Percentiles rank a stretch among this genome's conserved stretches.
These are phyloP conservation scores for Lagopus muta DNA, from an alignment of 2,113 vertebrate genomes.

Conservation along the genomic window DNA sequence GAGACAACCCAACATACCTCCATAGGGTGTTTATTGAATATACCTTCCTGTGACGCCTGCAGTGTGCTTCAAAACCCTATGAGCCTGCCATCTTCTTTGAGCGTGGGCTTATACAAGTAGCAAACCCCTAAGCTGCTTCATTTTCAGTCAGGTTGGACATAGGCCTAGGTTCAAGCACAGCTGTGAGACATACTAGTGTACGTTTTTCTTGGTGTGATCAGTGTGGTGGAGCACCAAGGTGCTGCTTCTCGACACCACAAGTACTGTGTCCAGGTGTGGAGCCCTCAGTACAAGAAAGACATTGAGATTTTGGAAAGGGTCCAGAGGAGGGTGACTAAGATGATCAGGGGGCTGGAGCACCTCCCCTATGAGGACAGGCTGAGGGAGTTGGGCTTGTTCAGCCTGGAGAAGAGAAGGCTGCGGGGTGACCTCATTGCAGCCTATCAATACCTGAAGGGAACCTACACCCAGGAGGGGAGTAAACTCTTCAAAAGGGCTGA, in stretches of 20 bases:
- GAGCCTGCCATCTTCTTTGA: neutral
- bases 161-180: neutral
- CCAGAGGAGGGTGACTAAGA: too few species aligned
- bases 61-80: neutral
- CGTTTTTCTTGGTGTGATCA: neutral
- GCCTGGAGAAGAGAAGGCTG: too few species aligned
- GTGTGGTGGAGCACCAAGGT: neutral
- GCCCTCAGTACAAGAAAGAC: too few species aligned
- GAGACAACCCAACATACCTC: neutral
- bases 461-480: too few species aligned
- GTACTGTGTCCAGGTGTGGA: too few species aligned
- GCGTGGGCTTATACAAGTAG: fast-evolving
- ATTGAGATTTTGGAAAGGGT: too few species aligned
- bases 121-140: neutral
- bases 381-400: too few species aligned
- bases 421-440: too few species aligned
- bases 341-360: too few species aligned
- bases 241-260: neutral
- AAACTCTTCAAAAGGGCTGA: too few species aligned
- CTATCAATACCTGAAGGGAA: too few species aligned
- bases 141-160: neutral
- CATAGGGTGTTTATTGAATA: neutral
- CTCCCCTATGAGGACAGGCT: too few species aligned
- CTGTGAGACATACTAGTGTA: neutral
- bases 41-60: neutral